Percentiles rank a stretch among this genome's conserved stretches.
Conservation (phyloP, 2,113 vertebrate species). For the Etheostoma spectabile region DNA sequence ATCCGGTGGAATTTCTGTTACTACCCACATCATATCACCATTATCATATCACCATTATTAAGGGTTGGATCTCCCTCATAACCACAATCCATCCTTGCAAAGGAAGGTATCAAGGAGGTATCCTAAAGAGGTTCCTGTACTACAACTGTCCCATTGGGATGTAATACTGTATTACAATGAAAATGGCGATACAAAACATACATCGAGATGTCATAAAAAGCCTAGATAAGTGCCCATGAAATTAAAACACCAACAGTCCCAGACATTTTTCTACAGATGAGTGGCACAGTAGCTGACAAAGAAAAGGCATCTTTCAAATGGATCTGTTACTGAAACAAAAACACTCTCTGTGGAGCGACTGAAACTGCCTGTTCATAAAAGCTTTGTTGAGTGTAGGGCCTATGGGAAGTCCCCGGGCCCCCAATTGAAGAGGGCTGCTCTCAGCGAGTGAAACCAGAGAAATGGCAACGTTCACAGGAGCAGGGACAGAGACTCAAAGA, state of each 20-base stretch:
- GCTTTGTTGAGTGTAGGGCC: slow-evolving; percentile 65
- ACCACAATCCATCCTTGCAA: background rate
- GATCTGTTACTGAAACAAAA: slow-evolving; percentile 25
- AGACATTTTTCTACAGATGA: background rate
- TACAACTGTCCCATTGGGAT: background rate
- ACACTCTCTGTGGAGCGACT: slow-evolving; percentile 51
- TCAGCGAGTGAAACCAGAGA: slow-evolving; percentile 74
- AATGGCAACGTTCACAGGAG: slow-evolving; percentile 73
- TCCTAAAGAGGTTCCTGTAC: slow-evolving; percentile 7
- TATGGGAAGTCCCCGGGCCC: slow-evolving; percentile 55
- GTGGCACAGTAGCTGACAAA: slow-evolving; percentile 9
- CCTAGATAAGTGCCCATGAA: background rate
- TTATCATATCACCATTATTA: no score
- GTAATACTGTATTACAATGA: no score
- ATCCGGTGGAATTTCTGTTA: no score
- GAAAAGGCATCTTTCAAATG: slow-evolving; percentile 10
- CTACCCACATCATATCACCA: background rate
- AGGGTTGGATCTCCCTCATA: background rate
- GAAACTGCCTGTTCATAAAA: slow-evolving; percentile 64
- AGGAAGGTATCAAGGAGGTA: slow-evolving; percentile 6
- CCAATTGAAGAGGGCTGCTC: slow-evolving; percentile 51
- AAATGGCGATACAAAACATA: background rate
- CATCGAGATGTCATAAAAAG: background rate
- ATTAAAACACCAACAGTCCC: background rate
- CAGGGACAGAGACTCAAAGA: slow-evolving; percentile 64